Evolutionary conservation across 2,113 vertebrate species (phyloP).

Genomic region (Hyaena hyaena): DNA sequence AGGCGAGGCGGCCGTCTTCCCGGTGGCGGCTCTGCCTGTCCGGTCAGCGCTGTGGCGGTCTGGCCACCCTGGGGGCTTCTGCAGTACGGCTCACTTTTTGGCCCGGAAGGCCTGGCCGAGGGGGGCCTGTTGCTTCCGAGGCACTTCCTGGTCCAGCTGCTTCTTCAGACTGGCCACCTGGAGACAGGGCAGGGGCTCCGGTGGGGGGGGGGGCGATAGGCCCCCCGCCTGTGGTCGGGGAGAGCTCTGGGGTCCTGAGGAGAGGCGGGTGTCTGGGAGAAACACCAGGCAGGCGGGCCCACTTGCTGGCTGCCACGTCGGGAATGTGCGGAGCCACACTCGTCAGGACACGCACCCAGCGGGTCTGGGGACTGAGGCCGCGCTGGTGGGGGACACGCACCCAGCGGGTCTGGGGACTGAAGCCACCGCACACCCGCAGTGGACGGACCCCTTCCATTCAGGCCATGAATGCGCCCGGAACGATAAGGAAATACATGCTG

Average conservation of each 20-base stretch:
- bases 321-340: fast-evolving
- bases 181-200: neutral
- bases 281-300: fast-evolving
- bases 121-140: conserved; percentile 71
- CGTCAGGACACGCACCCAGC: fast-evolving
- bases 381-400: too few species aligned
- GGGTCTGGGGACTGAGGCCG: fast-evolving
- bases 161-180: conserved; percentile 87
- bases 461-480: fast-evolving
- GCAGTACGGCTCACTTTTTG: conserved; percentile 63
- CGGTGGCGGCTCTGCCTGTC: fast-evolving
- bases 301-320: fast-evolving
- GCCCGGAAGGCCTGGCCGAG: conserved; percentile 81
- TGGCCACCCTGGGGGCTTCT: neutral
- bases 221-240: neutral
- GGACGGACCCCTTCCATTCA: neutral
- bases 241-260: neutral
- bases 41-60: fast-evolving
- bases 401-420: fast-evolving
- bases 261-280: fast-evolving
- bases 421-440: fast-evolving
- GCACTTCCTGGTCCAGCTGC: conserved; percentile 86
- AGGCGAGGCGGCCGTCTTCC: fast-evolving
- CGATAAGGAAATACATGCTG: neutral
- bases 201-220: too few species aligned